A percentile compares a stretch with the other conserved stretches of the same genome.
Conservation (phyloP, 2,888 invertebrate species). For the Macrosiphum euphorbiae region DNA sequence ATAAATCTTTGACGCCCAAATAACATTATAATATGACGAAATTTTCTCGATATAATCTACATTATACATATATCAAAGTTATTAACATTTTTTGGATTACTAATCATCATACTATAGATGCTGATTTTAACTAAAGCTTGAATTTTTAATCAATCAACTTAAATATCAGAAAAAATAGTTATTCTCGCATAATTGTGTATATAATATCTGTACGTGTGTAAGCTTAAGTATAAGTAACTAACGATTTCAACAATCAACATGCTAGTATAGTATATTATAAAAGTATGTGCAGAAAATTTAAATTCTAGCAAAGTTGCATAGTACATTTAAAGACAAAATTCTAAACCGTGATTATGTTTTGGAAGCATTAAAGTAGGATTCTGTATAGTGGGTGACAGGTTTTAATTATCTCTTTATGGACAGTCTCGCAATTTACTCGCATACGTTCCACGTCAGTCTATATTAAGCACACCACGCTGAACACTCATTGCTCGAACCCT, state of each 20-base stretch:
- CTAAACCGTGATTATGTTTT: constrained; percentile 26
- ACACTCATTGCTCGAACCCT: constrained; percentile 51
- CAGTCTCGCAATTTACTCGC: constrained; percentile 53
- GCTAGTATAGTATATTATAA: neutral
- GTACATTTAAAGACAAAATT: constrained; percentile 16
- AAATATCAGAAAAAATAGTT: neutral
- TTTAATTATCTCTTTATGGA: constrained; percentile 62
- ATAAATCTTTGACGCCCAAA: neutral
- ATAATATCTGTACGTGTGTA: neutral
- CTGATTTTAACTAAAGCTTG: neutral
- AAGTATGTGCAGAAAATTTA: neutral
- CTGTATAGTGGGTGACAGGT: constrained; percentile 42
- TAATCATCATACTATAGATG: neutral
- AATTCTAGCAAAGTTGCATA: neutral
- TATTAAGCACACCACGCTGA: constrained; percentile 62
- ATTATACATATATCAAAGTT: neutral
- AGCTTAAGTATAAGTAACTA: neutral
- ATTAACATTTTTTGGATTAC: neutral
- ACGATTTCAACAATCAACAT: neutral
- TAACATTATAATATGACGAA: neutral
- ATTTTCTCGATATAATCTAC: neutral
- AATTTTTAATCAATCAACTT: neutral
- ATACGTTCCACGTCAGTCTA: constrained; percentile 61
- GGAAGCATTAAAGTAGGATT: constrained; percentile 31
- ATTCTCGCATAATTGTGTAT: neutral